Evolutionary conservation across 2,888 invertebrate species (phyloP).

Genomic region (Anthrax anthrax): DNA sequence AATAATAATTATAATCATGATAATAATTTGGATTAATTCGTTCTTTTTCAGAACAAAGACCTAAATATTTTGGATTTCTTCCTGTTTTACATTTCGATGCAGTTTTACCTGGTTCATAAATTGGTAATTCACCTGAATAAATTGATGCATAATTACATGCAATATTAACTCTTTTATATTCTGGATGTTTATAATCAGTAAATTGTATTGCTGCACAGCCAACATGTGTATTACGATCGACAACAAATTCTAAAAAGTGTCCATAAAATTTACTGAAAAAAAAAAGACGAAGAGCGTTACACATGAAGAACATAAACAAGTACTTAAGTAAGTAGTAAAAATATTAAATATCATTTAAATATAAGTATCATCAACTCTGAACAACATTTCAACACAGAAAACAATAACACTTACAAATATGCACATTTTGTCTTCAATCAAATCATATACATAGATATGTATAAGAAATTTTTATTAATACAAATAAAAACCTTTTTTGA

Average conservation of each 20-base stretch:
- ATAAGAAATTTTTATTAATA: too few relatives aligned
- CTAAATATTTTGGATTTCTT: slow-evolving; percentile 22
- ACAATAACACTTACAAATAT: too few relatives aligned
- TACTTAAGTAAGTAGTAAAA: too few relatives aligned
- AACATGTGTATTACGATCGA: slow-evolving; percentile 30
- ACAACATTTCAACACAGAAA: too few relatives aligned
- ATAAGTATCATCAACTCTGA: too few relatives aligned
- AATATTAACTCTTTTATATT: slow-evolving; percentile 25
- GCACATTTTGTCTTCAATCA: too few relatives aligned
- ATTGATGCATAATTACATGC: slow-evolving; percentile 31
- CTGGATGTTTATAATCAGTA: slow-evolving; percentile 23
- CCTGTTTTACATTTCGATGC: slow-evolving; percentile 26
- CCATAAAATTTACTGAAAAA: slow-evolving; percentile 26
- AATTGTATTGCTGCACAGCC: slow-evolving; percentile 31
- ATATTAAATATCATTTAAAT: too few relatives aligned
- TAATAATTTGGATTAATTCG: slow-evolving; percentile 25
- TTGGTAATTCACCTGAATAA: slow-evolving; percentile 25
- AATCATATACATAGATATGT: too few relatives aligned
- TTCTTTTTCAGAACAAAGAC: slow-evolving; percentile 25
- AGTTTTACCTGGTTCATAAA: slow-evolving; percentile 25
- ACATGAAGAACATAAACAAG: too few relatives aligned
- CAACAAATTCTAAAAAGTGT: slow-evolving; percentile 29
- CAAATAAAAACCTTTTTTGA: too few relatives aligned
- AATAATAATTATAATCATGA: too few relatives aligned
- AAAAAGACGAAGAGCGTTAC: too few relatives aligned